phyloP scores from a whole-genome alignment of 1,140 invertebrate genomes.

The Psix sp. region DNA sequence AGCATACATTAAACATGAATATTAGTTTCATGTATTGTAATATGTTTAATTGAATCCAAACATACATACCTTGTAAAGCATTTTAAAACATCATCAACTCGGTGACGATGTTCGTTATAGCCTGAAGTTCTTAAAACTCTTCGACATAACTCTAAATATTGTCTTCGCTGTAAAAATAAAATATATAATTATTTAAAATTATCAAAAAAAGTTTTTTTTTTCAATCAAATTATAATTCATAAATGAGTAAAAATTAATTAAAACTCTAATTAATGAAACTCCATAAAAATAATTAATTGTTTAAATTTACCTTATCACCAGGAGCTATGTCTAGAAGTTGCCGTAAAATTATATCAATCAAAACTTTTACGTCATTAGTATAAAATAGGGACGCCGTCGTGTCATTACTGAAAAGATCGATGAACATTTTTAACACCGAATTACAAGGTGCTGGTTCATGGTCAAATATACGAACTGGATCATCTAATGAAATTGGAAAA shows the following conservation, averaged over 20 bases:
- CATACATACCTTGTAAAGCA: slow-evolving; percentile 81
- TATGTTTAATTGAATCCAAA: slow-evolving; percentile 1
- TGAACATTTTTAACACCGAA: slow-evolving; percentile 91
- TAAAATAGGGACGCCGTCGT: slow-evolving; percentile 91
- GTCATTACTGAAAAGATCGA: slow-evolving; percentile 87
- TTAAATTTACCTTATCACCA: slow-evolving; percentile 85
- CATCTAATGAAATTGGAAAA: slow-evolving; percentile 80
- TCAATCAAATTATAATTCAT: too few species aligned
- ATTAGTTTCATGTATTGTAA: not conserved
- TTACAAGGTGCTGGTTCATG: slow-evolving; percentile 87
- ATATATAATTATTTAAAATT: slow-evolving; percentile 12
- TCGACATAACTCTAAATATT: slow-evolving; percentile 86
- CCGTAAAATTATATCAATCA: slow-evolving; percentile 93
- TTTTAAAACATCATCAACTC: slow-evolving; percentile 85
- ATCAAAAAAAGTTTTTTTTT: slow-evolving; percentile 9
- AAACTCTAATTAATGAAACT: too few species aligned
- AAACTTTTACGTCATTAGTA: slow-evolving; percentile 94
- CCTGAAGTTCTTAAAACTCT: slow-evolving; percentile 86
- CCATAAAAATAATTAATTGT: slow-evolving; percentile 24
- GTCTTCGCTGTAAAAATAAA: slow-evolving; percentile 79
- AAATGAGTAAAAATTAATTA: too few species aligned
- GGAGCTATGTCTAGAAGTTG: slow-evolving; percentile 91
- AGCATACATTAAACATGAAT: not conserved
- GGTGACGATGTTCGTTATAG: slow-evolving; percentile 85
- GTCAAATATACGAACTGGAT: slow-evolving; percentile 90